Evolutionary conservation across 2,113 vertebrate genomes (phyloP).

Genomic region (Vombatus ursinus): DNA sequence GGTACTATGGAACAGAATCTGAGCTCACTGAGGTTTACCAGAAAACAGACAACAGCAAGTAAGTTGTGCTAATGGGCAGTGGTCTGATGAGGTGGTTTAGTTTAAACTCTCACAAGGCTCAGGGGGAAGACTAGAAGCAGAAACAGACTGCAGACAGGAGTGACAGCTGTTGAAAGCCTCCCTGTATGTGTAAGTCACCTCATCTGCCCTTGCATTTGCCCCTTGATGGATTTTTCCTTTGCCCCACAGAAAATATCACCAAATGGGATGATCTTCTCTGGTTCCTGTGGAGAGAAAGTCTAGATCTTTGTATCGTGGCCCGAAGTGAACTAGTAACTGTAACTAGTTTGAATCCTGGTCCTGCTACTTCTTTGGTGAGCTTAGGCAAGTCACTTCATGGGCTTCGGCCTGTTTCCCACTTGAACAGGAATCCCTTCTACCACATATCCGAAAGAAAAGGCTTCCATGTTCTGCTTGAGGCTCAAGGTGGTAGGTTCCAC

Average conservation of each 20-base stretch:
- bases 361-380: not conserved
- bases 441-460: too few relatives aligned
- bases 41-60: not conserved
- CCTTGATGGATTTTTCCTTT: conserved; percentile 10
- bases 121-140: not conserved
- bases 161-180: not conserved
- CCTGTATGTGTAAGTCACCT: not conserved
- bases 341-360: not conserved
- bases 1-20: not conserved
- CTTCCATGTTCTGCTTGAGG: too few relatives aligned
- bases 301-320: not conserved
- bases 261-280: not conserved
- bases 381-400: not conserved
- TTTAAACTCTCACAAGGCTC: conserved; percentile 18
- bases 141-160: not conserved
- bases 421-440: too few relatives aligned
- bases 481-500: too few relatives aligned
- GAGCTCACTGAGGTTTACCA: not conserved
- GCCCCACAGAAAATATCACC: not conserved
- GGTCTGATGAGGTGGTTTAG: conserved; percentile 17
- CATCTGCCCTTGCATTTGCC: not conserved
- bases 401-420: too few relatives aligned
- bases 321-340: too few relatives aligned
- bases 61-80: conserved; percentile 18
- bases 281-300: not conserved